Evolutionary conservation across 1,140 invertebrate species (phyloP), one percentile per base, ranked within the genome.

Genomic region (Condylostylus longicornis): DNA sequence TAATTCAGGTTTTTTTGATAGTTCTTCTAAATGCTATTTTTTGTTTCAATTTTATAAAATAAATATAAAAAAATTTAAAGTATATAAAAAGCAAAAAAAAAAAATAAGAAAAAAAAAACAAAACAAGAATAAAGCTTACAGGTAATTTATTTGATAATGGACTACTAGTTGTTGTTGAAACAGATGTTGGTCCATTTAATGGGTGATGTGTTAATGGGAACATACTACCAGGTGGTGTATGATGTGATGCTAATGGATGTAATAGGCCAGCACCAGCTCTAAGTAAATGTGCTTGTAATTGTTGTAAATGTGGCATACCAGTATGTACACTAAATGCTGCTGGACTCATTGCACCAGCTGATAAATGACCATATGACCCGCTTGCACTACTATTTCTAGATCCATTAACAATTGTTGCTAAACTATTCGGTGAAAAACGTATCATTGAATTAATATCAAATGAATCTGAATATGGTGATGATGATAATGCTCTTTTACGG

Each of bases 391-490:
- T 86, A 37, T 78, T 79, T 29, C 82, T 68, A 1, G 84, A 87
- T 4, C 85, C 86, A 49, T 88, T 86, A 47, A 90, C 82, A 31
- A 90, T 78, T n/a, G 85, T 85, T 15, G 82, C 81, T 38, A 96
- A 62, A 23, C 88, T 93, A 45, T 89, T 93, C 1, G 90, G 91
- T 10, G 89, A 95, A 47, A 90, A 88, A 42, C 90, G 73, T 47
- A 96, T 94, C 69, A 95, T 83, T 33, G 88, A 90, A 50, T 87
- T 88, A 48, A 97, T 79, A 58, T 95, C 89, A 51, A 94, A 74
- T 9, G 84, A 85, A 57, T 95, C 89, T 1, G 88, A 89, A 49
- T 94, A 91, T 0, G 91, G 89, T 10, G 89, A 95, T 58, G 85
- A 87, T 31, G 89, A 94, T 1, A 94, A 67, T 1, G 90, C 88